Evolutionary conservation across 1,140 invertebrate genomes (phyloP).

Genomic region (Monomorium pharaonis): DNA sequence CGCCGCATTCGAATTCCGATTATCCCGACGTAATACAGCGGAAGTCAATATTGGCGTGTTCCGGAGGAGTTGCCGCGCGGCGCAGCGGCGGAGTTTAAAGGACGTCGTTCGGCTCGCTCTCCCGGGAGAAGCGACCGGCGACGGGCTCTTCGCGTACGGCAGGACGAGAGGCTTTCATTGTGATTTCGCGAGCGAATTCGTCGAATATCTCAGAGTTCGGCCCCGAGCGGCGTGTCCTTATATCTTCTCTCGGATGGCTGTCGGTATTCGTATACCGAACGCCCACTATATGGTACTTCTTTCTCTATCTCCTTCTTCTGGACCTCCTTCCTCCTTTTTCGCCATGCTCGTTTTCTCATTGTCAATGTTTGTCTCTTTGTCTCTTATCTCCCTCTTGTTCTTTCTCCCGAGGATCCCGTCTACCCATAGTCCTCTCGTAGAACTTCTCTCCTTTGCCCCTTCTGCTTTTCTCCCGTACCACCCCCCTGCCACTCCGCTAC

Average conservation of each 20-base stretch:
- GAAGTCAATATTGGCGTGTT: conserved; percentile 60
- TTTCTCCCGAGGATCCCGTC: conserved; percentile 36
- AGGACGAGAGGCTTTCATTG: conserved; percentile 33
- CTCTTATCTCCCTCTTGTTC: conserved; percentile 50
- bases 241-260: conserved; percentile 52
- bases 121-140: background rate
- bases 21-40: conserved; percentile 53
- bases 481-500: background rate
- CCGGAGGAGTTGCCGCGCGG: conserved; percentile 40
- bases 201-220: conserved; percentile 59
- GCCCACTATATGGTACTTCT: conserved; percentile 54
- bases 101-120: conserved; percentile 41
- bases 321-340: conserved; percentile 6
- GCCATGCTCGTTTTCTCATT: conserved; percentile 67
- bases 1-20: conserved; percentile 50
- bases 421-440: conserved; percentile 61
- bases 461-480: conserved; percentile 13
- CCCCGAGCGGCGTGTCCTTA: conserved; percentile 52
- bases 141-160: conserved; percentile 2
- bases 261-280: conserved; percentile 63
- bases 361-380: conserved; percentile 66
- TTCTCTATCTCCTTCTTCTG: background rate
- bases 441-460: conserved; percentile 69
- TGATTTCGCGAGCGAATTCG: conserved; percentile 62
- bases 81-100: conserved; percentile 42